These are phyloP conservation scores for Matsumyia berberina DNA, from an alignment of 2,888 invertebrate genomes.

Conservation along the genomic window DNA sequence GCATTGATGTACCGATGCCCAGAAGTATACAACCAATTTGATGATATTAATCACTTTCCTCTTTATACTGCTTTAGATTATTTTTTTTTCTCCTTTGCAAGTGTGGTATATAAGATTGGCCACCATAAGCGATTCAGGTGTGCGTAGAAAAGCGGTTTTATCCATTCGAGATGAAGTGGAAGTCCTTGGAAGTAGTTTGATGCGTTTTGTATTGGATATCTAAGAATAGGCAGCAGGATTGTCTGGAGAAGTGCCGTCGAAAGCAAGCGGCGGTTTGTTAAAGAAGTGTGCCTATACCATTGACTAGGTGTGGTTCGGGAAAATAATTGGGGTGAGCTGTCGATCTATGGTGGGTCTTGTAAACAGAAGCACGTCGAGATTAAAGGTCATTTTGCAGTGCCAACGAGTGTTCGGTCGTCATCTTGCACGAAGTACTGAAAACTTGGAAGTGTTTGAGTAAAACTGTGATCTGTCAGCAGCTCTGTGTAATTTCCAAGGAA, in stretches of 20 bases:
- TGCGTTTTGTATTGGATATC: conserved; percentile 11
- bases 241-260: background rate
- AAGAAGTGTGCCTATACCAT: background rate
- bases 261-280: too few relatives aligned
- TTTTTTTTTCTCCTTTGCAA: conserved; percentile 25
- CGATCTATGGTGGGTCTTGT: too few relatives aligned
- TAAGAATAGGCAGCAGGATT: conserved; percentile 11
- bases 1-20: conserved; percentile 35
- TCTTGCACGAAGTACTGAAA: too few relatives aligned
- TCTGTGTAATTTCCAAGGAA: too few relatives aligned
- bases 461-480: too few relatives aligned
- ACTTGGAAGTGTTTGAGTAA: too few relatives aligned
- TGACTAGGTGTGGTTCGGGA: background rate
- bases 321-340: too few relatives aligned
- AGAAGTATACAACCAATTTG: conserved; percentile 48
- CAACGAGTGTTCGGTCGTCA: too few relatives aligned
- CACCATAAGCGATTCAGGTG: conserved; percentile 55
- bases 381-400: too few relatives aligned
- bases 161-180: conserved; percentile 34
- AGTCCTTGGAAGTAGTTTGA: conserved; percentile 54
- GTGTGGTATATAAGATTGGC: conserved; percentile 22
- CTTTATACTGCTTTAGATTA: conserved; percentile 36
- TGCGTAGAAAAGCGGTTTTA: conserved; percentile 28
- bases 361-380: too few relatives aligned
- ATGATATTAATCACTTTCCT: conserved; percentile 70